phyloP scores from a whole-genome alignment of 1,140 invertebrate species.

The Eupeodes corollae region DNA sequence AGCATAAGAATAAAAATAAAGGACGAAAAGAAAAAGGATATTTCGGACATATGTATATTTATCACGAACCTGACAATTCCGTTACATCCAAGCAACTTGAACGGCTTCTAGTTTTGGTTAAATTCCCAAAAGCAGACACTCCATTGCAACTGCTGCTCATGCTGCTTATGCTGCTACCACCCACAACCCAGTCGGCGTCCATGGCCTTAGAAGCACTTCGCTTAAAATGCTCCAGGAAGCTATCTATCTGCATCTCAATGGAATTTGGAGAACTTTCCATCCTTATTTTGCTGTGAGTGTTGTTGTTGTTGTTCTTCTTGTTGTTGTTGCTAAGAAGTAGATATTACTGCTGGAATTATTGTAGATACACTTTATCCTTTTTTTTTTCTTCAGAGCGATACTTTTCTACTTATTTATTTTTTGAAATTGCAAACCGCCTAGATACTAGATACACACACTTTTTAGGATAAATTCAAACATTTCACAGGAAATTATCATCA shows the following conservation, averaged over 20 bases:
- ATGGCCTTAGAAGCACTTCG: constrained; percentile 59
- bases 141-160: not conserved
- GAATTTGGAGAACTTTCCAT: constrained; percentile 57
- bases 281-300: constrained; percentile 1
- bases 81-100: constrained; percentile 22
- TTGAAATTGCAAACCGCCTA: too few species aligned
- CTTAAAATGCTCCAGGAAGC: constrained; percentile 68
- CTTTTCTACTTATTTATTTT: too few species aligned
- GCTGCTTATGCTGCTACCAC: constrained; percentile 2
- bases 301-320: too few species aligned
- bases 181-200: constrained; percentile 37
- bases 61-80: constrained; percentile 17
- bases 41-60: too few species aligned
- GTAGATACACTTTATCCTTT: too few species aligned
- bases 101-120: constrained; percentile 13
- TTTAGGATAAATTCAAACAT: too few species aligned
- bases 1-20: not conserved
- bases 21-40: not conserved
- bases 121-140: not conserved
- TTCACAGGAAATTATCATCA: too few species aligned
- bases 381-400: too few species aligned
- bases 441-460: too few species aligned
- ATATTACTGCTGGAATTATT: too few species aligned
- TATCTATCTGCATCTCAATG: constrained; percentile 70
- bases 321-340: too few species aligned